phyloP scores from a whole-genome alignment of 2,888 invertebrate species.

The Pammene aurita region DNA sequence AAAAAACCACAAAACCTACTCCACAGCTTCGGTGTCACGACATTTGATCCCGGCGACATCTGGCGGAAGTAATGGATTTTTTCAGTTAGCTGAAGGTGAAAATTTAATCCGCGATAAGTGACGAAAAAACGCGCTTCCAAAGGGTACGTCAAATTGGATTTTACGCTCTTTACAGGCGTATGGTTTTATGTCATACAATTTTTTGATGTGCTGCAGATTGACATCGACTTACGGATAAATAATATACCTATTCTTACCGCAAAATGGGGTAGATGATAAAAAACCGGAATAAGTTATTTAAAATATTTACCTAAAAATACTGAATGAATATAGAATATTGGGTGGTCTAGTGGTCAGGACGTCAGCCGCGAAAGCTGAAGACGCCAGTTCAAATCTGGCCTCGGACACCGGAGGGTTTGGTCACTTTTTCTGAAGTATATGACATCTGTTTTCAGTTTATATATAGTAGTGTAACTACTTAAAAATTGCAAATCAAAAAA shows the following conservation, averaged over 20 bases:
- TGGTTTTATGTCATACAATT: slow-evolving; percentile 18
- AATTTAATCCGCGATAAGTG: slow-evolving; percentile 81
- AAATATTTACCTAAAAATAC: neutral
- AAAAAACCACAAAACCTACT: slow-evolving; percentile 45
- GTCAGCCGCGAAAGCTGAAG: no score
- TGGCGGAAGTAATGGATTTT: slow-evolving; percentile 84
- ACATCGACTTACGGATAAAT: neutral
- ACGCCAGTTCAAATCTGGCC: no score
- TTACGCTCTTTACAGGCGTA: slow-evolving; percentile 33
- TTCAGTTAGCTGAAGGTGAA: slow-evolving; percentile 84
- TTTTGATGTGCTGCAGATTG: neutral
- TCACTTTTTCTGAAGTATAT: no score
- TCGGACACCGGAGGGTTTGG: no score
- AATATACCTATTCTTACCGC: no score
- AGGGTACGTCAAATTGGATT: slow-evolving; percentile 40
- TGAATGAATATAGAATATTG: no score
- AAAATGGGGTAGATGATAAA: no score
- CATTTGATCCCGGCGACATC: slow-evolving; percentile 82
- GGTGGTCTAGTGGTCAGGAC: no score
- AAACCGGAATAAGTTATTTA: neutral
- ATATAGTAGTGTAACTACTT: no score
- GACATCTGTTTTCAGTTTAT: no score
- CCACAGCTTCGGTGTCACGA: slow-evolving; percentile 57
- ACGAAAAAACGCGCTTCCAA: slow-evolving; percentile 59
- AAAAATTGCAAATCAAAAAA: no score